phyloP scores from a whole-genome alignment of 1,140 invertebrate species.

The Penaeus japonicus region DNA sequence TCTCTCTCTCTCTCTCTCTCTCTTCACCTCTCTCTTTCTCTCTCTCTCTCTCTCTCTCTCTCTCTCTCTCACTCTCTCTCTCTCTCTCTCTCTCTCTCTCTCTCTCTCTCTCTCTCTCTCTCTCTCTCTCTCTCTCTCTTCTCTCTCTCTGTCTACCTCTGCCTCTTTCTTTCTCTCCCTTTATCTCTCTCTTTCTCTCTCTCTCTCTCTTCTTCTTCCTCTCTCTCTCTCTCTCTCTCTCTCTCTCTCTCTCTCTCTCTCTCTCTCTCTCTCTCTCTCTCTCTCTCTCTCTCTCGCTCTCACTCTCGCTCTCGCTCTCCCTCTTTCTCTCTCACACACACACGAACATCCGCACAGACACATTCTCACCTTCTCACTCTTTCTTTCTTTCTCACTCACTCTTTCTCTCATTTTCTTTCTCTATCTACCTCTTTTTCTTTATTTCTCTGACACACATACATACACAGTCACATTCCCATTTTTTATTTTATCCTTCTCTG shows the following conservation, averaged over 20 bases:
- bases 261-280: too few relatives aligned
- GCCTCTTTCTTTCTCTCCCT: neutral
- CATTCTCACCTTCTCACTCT: neutral
- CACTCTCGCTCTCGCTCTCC: too few relatives aligned
- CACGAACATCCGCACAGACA: neutral
- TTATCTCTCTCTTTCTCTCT: too few relatives aligned
- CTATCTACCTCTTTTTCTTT: too few relatives aligned
- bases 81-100: neutral
- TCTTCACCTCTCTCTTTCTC: neutral
- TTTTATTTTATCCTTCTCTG: too few relatives aligned
- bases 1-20: neutral
- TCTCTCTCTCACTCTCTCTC: neutral
- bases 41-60: neutral
- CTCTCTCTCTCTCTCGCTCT: too few relatives aligned
- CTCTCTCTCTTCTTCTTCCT: too few relatives aligned
- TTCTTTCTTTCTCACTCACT: too few relatives aligned
- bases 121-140: neutral
- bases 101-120: neutral
- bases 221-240: too few relatives aligned
- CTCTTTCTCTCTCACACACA: neutral
- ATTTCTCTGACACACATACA: too few relatives aligned
- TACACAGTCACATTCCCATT: neutral
- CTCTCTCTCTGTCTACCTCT: neutral
- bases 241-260: too few relatives aligned
- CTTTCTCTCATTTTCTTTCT: too few relatives aligned